Base-by-base conservation (phyloP, 37 sponge, comb jelly and placozoan species). In the Halichondria panicea region DNA sequence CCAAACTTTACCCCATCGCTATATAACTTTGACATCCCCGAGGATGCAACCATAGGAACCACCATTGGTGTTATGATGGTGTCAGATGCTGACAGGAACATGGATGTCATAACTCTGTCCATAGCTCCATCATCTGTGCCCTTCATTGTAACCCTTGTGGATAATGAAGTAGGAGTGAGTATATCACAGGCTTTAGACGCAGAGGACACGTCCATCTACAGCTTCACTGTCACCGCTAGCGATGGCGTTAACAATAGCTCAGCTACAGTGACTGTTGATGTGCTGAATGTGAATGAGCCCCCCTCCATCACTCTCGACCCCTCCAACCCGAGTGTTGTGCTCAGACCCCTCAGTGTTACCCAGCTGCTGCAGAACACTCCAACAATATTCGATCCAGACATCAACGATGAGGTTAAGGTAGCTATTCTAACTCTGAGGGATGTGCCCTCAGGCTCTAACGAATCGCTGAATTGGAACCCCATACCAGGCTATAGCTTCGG, bases 311-410 rank as follows among this genome's bases (percentile, higher is more conserved):
- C 63, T 28, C 62, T 88, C 13, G 61, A 55, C 72, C 71, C 78
- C 39, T 33, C 73, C 28, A 28, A 40, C 18, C 56, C 76, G 28
- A 33, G 69, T 61, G 48, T 68, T 32, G 66, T 81, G 0, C 75
- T 73, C 15, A 63, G 79, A 5, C 74, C 76, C 0, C 68, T 45
- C 43, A 72, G 68, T 56, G 39, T 48, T 4, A 55, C 46, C 42
- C 31, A 34, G 25, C 60, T 78, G 2, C 6, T 89, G 0, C 58
- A 64, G 24, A 76, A 37, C 32, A 2, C 46, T 4, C 44, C 86
- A 5, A 33, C 8, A 19, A 69, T 91, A 38, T n/a, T 35, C 59
- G 91, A 91, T 56, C 63, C 55, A n/a, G 91, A 91, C 43, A 13
- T 66, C 31, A 61, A 58, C 19, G 87, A 85, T 59, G 61, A 22